Evolutionary conservation across 2,113 vertebrate species (phyloP).

Genomic region (Osmerus mordax): DNA sequence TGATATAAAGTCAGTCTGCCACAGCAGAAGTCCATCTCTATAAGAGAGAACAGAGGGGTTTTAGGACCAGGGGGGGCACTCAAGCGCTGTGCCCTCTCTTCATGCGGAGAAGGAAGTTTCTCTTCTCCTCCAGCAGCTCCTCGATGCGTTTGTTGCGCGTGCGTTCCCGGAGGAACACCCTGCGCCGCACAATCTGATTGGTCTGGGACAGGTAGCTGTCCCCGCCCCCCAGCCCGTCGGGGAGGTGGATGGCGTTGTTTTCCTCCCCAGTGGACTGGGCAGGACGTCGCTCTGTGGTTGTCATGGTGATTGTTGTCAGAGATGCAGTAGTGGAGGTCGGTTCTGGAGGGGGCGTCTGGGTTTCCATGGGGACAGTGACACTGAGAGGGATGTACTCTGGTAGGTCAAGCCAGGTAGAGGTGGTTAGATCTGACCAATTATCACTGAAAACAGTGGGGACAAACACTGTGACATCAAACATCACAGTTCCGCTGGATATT

Average conservation of each 20-base stretch:
- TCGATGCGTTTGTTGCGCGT: constrained; percentile 95
- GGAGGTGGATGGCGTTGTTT: constrained; percentile 80
- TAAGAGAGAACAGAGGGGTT: constrained; percentile 71
- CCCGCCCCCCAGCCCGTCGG: constrained; percentile 64
- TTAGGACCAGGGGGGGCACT: constrained; percentile 3
- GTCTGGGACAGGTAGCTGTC: constrained; percentile 79
- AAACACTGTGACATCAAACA: constrained; percentile 27
- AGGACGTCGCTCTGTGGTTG: constrained; percentile 48
- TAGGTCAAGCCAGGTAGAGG: constrained; percentile 52
- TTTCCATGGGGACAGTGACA: constrained; percentile 10
- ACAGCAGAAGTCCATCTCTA: constrained; percentile 71
- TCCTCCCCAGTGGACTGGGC: constrained; percentile 68
- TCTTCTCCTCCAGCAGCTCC: constrained; percentile 88
- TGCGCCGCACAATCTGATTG: constrained; percentile 82
- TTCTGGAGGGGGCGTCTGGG: constrained; percentile 15
- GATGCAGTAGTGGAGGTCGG: background rate
- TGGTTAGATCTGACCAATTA: constrained; percentile 34
- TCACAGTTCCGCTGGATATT: constrained; percentile 5
- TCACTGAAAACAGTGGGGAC: constrained; percentile 49
- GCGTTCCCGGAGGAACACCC: constrained; percentile 77
- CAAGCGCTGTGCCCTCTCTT: constrained; percentile 65
- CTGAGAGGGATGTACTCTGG: constrained; percentile 51
- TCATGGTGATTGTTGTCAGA: constrained; percentile 16
- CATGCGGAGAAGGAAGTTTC: constrained; percentile 79
- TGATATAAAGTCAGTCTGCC: constrained; percentile 32